Conservation (phyloP, 2,888 invertebrate species). For the Chaetogeoica ovagalla region DNA sequence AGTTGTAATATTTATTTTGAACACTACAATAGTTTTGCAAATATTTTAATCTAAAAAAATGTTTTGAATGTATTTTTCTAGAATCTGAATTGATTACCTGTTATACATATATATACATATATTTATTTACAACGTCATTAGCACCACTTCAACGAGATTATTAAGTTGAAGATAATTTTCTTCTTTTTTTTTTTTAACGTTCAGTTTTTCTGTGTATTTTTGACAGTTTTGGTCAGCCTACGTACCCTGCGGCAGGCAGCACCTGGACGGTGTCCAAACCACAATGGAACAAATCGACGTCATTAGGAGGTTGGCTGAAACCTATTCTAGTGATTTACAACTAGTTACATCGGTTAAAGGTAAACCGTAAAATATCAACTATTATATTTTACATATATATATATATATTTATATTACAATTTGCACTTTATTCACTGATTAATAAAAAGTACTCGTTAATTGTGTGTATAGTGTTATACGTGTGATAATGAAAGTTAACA, state of each 20-base stretch:
- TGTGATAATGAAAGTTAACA: no score
- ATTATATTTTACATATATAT: no score
- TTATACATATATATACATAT: no score
- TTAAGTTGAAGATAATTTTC: no score
- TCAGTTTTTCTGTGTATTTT: neutral
- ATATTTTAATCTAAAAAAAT: no score
- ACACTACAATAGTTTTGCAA: no score
- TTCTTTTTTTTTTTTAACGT: neutral
- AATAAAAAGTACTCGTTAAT: no score
- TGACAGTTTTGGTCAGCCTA: slow-evolving; percentile 79
- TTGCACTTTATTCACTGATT: neutral
- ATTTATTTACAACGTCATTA: no score
- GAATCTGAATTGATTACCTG: no score
- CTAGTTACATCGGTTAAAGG: slow-evolving; percentile 60
- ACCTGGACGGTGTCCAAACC: slow-evolving; percentile 80
- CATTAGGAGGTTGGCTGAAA: slow-evolving; percentile 73
- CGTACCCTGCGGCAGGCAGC: slow-evolving; percentile 81
- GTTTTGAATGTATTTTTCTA: no score
- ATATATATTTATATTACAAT: neutral
- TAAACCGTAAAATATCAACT: slow-evolving; percentile 56
- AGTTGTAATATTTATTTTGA: no score
- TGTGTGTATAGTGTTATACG: neutral
- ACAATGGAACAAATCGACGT: slow-evolving; percentile 86
- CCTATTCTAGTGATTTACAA: slow-evolving; percentile 63
- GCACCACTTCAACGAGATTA: no score